Evolutionary conservation across 2,113 vertebrate genomes (phyloP), one percentile per base, ranked within the genome.

Genomic region (Sphaerodactylus townsendi): DNA sequence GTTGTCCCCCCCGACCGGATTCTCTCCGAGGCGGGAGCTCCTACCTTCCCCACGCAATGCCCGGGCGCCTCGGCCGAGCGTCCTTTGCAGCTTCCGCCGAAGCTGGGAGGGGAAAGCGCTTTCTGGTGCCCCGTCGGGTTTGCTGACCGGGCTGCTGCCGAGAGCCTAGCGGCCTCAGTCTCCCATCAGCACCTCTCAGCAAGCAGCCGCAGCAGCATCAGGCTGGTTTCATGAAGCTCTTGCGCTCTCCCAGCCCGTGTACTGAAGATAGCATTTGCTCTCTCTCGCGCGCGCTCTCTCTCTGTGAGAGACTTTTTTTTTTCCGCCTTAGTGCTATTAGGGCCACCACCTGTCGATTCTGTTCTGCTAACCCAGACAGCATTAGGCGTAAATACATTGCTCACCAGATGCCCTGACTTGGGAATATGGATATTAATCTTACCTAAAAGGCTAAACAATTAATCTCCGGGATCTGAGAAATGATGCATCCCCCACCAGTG

Each of bases 331-430:
- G n/a, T 35, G 30, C 76, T 64, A 41, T 64, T 19, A 33, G 80
- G 83, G 85, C 46, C 62, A 9, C 68, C 81, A 75, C 83, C 79
- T 82, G 82, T 74, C 82, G 14, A 72, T 46, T 70, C 81, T 64
- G 84, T 70, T 33, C 76, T 37, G 71, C 21, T 19, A 17, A 37
- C 37, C 28, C 17, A 53, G 64, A 73, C 77, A 17, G 13, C 53
- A 9, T 35, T 48, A 62, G 23, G 72, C 73, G 8, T 39, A 33
- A n/a, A 70, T 30, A n/a, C 50, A 48, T 3, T 25, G 35, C 37
- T 30, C 23, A 14, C 62, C 23, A 33, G 41, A 39, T 33, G 71
- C 62, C 85, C 74, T 30, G n/a, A 69, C 28, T 30, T 17, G 8
- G 39, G 8, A 44, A 23, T 46, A 13, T 37, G 35, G 25, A 70